These are phyloP conservation scores for Phataginus tetradactyla DNA, from an alignment of 2,797 vertebrate species.

Conservation along the genomic window DNA sequence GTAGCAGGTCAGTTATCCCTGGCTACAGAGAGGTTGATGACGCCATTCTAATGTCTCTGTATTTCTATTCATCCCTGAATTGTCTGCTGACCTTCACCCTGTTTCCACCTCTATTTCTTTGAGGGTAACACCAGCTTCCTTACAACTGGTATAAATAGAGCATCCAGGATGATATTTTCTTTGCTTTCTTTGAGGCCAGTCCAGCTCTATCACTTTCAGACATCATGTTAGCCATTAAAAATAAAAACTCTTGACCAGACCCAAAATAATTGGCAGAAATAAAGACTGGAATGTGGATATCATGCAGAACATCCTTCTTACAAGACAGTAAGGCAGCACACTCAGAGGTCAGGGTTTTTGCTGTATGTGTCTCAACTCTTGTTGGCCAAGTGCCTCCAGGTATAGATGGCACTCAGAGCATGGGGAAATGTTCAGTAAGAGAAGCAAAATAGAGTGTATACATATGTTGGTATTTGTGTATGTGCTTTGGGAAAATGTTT, in stretches of 20 bases:
- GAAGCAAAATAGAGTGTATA: neutral
- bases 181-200: neutral
- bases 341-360: neutral
- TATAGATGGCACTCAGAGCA: neutral
- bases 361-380: neutral
- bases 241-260: neutral
- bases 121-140: neutral
- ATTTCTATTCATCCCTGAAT: neutral
- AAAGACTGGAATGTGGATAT: neutral
- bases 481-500: neutral
- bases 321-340: neutral
- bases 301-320: neutral
- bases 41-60: neutral
- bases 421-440: neutral
- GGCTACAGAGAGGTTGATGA: neutral
- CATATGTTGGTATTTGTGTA: neutral
- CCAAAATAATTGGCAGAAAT: neutral
- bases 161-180: neutral
- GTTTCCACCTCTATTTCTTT: neutral
- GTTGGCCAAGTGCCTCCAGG: neutral
- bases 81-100: neutral
- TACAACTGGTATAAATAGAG: neutral
- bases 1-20: neutral
- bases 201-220: constrained; percentile 26
- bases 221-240: neutral